Evolutionary conservation across 2,113 vertebrate species (phyloP), one percentile per base, ranked within the genome.

Genomic region (Asarcornis scutulata): DNA sequence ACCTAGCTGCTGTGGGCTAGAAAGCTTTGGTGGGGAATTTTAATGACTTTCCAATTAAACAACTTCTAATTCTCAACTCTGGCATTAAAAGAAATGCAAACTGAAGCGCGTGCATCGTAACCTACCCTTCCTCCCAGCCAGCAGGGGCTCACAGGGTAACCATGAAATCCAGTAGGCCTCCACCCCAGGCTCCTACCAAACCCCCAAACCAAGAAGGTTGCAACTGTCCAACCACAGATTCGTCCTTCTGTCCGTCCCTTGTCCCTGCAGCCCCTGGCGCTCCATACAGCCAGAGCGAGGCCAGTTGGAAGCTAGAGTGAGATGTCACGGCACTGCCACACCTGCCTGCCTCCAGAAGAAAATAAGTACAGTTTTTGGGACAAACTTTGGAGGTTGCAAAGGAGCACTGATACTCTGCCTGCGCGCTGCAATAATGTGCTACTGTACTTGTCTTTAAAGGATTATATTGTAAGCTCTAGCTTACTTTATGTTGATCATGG

Each of bases 181-280:
- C 52, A 14, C 15, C 4, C 31, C 66, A 40, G 31, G 38, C 50
- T 73, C 26, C 38, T 77, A 3, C 21, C 40, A 56, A 87, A 59
- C 50, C 18, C 40, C 11, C 23, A 72, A 9, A 58, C 6, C 32
- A 38, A 48, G 66, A 52, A 31, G 55, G 23, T 0, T 56, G 46
- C 34, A 42, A 15, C 29, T 18, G 7, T 32, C 81, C 29, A 52
- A 44, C 29, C 17, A 17, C 17, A 1, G 0, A 0, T 48, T 62
- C 3, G 1, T 46, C 22, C 4, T 2, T 1, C 5, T 67, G 29
- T 44, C 8, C 27, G 10, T 6, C 8, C 40, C n/a, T 20, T 48
- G 26, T 56, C 44, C 29, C 44, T 84, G 64, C 48, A 64, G 73
- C 15, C 9, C 3, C 34, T 73, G 59, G 6, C 58, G 9, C 8